Conservation (phyloP, 2,888 invertebrate genomes). For the Cantharis lateralis region DNA sequence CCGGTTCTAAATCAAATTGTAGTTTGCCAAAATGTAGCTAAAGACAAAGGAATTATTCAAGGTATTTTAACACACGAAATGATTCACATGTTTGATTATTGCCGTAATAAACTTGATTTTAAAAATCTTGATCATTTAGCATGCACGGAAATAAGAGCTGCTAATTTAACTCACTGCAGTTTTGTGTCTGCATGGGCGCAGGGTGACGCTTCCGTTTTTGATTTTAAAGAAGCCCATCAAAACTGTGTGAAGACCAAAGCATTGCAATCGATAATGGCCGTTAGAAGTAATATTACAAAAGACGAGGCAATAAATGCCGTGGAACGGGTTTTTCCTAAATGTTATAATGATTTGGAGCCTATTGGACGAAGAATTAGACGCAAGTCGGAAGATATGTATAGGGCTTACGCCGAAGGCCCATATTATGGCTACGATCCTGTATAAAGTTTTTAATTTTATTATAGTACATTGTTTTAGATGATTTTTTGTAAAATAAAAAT, state of each 20-base stretch:
- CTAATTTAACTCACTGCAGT: conserved; percentile 92
- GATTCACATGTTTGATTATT: conserved; percentile 96
- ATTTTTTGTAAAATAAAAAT: neutral
- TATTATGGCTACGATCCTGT: conserved; percentile 75
- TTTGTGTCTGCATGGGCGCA: conserved; percentile 79
- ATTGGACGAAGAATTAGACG: conserved; percentile 78
- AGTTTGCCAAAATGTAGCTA: conserved; percentile 86
- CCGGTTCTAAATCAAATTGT: conserved; percentile 85
- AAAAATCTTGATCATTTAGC: conserved; percentile 90
- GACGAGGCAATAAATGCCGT: conserved; percentile 77
- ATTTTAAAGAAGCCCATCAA: conserved; percentile 78
- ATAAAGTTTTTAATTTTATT: neutral
- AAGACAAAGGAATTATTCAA: conserved; percentile 70
- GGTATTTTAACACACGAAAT: conserved; percentile 89
- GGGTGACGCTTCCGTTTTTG: conserved; percentile 74
- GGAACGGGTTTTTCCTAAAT: conserved; percentile 86
- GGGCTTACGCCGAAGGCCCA: conserved; percentile 76
- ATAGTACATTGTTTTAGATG: neutral
- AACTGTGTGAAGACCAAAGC: conserved; percentile 92
- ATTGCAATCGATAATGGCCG: conserved; percentile 78
- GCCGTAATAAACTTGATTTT: conserved; percentile 86
- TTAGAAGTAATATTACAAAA: conserved; percentile 69
- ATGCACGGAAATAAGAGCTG: conserved; percentile 94
- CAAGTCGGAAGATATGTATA: conserved; percentile 75
- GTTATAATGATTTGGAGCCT: conserved; percentile 92